These are phyloP conservation scores for Nasua narica DNA, from an alignment of 2,797 vertebrate species.

Conservation along the genomic window DNA sequence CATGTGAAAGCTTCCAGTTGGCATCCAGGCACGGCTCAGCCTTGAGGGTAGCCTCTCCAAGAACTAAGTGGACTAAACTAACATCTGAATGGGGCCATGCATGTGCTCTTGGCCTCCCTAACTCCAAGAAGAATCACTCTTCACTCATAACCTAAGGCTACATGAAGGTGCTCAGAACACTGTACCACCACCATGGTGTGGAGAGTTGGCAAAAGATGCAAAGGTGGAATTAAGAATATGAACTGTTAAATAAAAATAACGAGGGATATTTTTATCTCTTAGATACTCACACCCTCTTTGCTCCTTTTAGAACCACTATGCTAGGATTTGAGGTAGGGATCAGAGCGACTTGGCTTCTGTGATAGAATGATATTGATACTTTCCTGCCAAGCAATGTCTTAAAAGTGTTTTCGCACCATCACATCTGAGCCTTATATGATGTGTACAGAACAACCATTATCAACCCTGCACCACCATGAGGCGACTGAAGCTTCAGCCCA, in stretches of 20 bases:
- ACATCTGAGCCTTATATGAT: neutral
- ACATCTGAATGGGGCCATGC: neutral
- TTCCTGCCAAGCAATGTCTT: neutral
- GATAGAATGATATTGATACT: neutral
- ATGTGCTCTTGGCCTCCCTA: neutral
- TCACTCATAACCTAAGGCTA: neutral
- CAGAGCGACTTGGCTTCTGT: neutral
- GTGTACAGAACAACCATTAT: neutral
- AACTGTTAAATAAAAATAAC: neutral
- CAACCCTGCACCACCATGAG: neutral
- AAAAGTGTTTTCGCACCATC: neutral
- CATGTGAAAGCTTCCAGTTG: neutral
- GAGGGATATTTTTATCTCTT: neutral
- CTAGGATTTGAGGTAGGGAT: neutral
- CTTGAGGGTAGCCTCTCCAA: neutral
- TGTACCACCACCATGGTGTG: accelerated
- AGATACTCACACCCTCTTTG: neutral
- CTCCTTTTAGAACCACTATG: neutral
- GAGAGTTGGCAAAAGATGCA: neutral
- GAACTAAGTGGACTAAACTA: neutral
- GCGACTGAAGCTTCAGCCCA: neutral
- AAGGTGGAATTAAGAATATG: neutral
- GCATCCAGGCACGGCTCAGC: neutral
- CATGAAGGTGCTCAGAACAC: neutral
- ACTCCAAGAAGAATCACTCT: neutral